phyloP scores from a whole-genome alignment of 1,140 invertebrate species.

The Hyposmocoma kahamanoa region DNA sequence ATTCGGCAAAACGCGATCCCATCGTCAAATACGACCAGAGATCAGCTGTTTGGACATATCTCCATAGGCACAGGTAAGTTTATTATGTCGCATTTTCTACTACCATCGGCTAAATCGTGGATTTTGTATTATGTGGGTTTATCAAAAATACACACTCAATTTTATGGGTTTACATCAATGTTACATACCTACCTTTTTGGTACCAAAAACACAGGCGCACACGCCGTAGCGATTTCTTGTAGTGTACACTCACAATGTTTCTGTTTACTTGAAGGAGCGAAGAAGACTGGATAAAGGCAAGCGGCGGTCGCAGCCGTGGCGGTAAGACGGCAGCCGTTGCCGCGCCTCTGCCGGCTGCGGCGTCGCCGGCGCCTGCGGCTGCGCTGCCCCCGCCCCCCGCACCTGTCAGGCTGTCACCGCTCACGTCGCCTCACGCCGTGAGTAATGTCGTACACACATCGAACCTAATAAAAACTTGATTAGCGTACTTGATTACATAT shows the following conservation, averaged over 20 bases:
- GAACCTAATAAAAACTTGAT: too few relatives aligned
- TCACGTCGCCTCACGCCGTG: neutral
- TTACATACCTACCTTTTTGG: too few relatives aligned
- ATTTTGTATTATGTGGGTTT: too few relatives aligned
- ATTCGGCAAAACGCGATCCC: conserved; percentile 51
- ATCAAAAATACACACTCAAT: too few relatives aligned
- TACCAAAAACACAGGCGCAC: too few relatives aligned
- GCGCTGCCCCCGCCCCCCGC: neutral
- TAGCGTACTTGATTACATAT: too few relatives aligned
- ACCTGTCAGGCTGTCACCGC: neutral
- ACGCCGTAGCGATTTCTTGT: too few relatives aligned
- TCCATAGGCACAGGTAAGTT: conserved; percentile 47
- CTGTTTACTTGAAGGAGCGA: conserved; percentile 31
- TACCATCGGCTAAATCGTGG: too few relatives aligned
- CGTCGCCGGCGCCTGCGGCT: neutral
- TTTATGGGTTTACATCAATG: too few relatives aligned
- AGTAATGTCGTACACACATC: too few relatives aligned
- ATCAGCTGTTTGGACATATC: conserved; percentile 51
- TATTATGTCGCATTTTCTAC: too few relatives aligned
- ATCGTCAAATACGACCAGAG: conserved; percentile 56
- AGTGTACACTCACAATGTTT: too few relatives aligned
- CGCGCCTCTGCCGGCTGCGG: neutral
- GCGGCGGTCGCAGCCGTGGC: conserved; percentile 21
- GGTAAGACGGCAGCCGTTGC: neutral
- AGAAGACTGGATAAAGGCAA: conserved; percentile 49